Conservation (phyloP, 2,888 invertebrate species). For the Archips crataeganus region DNA sequence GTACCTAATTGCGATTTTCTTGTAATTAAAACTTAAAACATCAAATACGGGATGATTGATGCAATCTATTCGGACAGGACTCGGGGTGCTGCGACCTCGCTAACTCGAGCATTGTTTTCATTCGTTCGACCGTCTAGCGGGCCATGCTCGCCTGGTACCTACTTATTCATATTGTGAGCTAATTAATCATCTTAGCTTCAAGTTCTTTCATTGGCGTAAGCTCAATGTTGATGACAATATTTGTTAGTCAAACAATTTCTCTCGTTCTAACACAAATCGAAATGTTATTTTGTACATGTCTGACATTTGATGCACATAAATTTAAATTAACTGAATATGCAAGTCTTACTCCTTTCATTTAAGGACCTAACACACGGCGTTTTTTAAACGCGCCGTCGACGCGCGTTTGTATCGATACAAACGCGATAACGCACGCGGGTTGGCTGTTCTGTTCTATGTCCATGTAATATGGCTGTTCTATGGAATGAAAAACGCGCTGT, state of each 20-base stretch:
- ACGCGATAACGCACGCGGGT: too few species aligned
- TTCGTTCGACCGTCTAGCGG: slow-evolving; percentile 54
- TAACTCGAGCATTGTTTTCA: slow-evolving; percentile 60
- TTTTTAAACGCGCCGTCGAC: too few species aligned
- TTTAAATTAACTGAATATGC: too few species aligned
- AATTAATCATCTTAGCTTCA: slow-evolving; percentile 24
- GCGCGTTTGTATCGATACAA: too few species aligned
- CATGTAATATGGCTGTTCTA: too few species aligned
- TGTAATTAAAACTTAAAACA: slow-evolving; percentile 65
- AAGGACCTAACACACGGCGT: too few species aligned
- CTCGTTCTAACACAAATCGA: neutral
- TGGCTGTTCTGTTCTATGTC: too few species aligned
- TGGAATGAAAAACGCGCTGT: too few species aligned
- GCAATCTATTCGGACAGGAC: slow-evolving; percentile 50
- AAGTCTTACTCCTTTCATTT: neutral
- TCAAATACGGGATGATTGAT: slow-evolving; percentile 60
- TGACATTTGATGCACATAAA: neutral
- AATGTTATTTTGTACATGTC: neutral
- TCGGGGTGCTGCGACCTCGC: slow-evolving; percentile 54
- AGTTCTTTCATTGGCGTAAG: slow-evolving; percentile 10
- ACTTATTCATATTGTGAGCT: slow-evolving; percentile 20
- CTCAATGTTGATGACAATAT: slow-evolving; percentile 18
- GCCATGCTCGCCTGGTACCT: slow-evolving; percentile 54
- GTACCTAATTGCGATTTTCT: slow-evolving; percentile 49
- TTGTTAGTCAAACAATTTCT: slow-evolving; percentile 4